A percentile compares a stretch with the other conserved stretches of the same genome.
These are phyloP conservation scores for Hartigia nigra DNA, from an alignment of 2,888 invertebrate species.

Conservation along the genomic window DNA sequence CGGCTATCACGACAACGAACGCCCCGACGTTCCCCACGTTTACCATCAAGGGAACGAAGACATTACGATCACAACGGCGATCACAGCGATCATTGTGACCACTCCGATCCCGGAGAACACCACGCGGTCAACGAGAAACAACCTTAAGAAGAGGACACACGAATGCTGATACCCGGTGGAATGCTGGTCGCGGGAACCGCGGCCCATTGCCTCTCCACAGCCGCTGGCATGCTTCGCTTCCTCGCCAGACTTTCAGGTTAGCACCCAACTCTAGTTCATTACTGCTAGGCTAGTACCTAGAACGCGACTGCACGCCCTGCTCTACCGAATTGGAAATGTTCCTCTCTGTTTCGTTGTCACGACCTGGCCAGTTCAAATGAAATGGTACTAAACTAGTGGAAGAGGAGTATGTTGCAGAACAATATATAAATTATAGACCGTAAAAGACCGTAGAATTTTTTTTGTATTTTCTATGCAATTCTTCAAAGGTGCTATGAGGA, in stretches of 20 bases:
- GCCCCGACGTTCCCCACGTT: not conserved
- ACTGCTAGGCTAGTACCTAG: not conserved
- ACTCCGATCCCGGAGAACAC: not conserved
- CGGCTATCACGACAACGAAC: not conserved
- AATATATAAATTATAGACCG: not conserved
- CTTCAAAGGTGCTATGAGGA: not conserved
- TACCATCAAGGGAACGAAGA: not conserved
- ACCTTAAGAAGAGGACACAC: slow-evolving; percentile 19
- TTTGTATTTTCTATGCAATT: not conserved
- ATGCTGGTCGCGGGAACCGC: slow-evolving; percentile 55
- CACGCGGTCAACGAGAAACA: not conserved
- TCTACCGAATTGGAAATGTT: not conserved
- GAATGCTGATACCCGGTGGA: slow-evolving; percentile 57
- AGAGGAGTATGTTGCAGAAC: not conserved
- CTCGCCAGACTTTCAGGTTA: slow-evolving; percentile 74
- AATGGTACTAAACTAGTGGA: not conserved
- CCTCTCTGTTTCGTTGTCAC: not conserved
- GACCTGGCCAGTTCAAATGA: not conserved
- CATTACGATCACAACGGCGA: not conserved
- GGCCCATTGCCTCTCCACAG: slow-evolving; percentile 52
- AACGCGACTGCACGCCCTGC: not conserved
- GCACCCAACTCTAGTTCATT: slow-evolving; percentile 43
- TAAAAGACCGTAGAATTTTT: not conserved
- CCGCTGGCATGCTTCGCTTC: slow-evolving; percentile 65
- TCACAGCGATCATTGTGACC: not conserved